A percentile compares a stretch with the other conserved stretches of the same genome.
These are phyloP conservation scores for Stenolophus ochropezus DNA, from an alignment of 2,888 invertebrate genomes.

Conservation along the genomic window DNA sequence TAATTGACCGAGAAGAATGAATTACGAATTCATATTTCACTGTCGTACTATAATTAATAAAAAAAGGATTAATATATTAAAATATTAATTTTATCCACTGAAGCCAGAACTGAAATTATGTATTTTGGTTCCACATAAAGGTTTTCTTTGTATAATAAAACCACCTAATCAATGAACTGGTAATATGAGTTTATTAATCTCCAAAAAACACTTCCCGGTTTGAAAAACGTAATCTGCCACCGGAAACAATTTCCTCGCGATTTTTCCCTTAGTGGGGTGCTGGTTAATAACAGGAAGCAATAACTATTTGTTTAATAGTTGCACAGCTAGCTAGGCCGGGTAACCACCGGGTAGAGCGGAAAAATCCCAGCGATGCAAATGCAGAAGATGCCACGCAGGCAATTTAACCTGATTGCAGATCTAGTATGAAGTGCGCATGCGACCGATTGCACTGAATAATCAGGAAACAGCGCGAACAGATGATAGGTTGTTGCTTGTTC, in stretches of 20 bases:
- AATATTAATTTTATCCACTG: no score
- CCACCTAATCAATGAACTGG: neutral
- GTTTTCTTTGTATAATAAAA: no score
- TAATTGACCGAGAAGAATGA: no score
- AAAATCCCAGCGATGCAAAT: constrained; percentile 20
- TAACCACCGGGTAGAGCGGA: neutral
- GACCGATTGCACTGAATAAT: constrained; percentile 15
- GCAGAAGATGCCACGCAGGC: constrained; percentile 13
- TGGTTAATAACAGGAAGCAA: constrained; percentile 20
- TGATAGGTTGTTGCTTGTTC: constrained; percentile 3
- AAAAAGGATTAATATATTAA: no score
- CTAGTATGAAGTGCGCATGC: neutral
- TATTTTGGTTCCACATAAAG: no score
- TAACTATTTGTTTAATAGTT: constrained; percentile 17
- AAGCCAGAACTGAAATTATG: no score
- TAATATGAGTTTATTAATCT: neutral
- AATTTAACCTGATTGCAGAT: constrained; percentile 9
- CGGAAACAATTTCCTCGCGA: neutral
- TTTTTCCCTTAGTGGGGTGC: neutral
- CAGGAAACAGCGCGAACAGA: constrained; percentile 2
- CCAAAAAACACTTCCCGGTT: neutral
- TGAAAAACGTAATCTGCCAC: neutral
- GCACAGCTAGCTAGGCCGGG: neutral
- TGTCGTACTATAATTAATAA: no score
- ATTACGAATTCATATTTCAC: no score